Conservation (phyloP, 2,113 vertebrate genomes). For the Muscicapa adusta region DNA sequence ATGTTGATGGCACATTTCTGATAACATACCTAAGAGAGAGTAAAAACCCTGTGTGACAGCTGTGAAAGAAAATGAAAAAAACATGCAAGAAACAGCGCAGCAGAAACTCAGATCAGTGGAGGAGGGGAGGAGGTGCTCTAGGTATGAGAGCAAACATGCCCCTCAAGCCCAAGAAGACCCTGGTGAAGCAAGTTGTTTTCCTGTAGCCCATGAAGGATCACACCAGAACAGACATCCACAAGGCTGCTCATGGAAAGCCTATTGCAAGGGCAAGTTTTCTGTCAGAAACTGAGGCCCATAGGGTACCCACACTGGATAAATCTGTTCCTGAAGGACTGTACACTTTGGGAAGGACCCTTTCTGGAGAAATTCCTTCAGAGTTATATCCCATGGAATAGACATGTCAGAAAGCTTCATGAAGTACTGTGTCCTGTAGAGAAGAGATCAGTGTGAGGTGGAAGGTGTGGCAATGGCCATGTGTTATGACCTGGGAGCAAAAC, state of each 20-base stretch:
- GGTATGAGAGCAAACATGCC: neutral
- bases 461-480: neutral
- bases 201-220: neutral
- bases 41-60: neutral
- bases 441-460: neutral
- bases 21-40: neutral
- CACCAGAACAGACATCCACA: neutral
- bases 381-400: neutral
- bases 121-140: neutral
- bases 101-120: neutral
- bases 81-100: neutral
- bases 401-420: fast-evolving
- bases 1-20: neutral
- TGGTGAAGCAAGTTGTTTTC: neutral
- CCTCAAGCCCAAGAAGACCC: neutral
- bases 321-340: neutral
- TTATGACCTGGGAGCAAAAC: neutral
- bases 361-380: neutral
- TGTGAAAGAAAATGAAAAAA: neutral
- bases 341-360: neutral
- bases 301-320: neutral
- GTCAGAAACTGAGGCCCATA: neutral
- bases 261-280: neutral
- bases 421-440: neutral
- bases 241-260: neutral